Conservation (phyloP, 2,797 vertebrate species). For the Odontamblyopus rebecca region DNA sequence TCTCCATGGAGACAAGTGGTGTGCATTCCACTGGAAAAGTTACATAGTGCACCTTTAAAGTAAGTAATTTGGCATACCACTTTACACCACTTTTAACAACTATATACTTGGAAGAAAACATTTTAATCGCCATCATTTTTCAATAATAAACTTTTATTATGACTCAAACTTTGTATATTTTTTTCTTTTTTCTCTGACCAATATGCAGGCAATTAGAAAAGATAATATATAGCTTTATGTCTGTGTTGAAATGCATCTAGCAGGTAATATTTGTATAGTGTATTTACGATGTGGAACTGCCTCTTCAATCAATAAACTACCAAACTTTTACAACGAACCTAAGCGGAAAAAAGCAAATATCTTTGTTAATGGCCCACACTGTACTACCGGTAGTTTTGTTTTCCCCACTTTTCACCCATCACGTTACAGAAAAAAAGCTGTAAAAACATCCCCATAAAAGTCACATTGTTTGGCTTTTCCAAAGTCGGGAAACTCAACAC, state of each 20-base stretch:
- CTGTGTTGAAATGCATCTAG: background rate
- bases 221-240: background rate
- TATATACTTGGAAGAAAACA: background rate
- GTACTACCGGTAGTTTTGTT: constrained; percentile 9
- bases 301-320: background rate
- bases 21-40: too few species aligned
- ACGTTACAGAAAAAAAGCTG: constrained; percentile 3
- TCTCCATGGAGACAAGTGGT: too few species aligned
- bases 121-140: background rate
- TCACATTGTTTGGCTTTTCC: constrained; percentile 10
- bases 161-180: background rate
- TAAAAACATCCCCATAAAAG: constrained; percentile 14
- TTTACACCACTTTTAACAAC: background rate
- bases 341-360: constrained; percentile 8
- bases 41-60: too few species aligned
- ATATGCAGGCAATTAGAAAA: too few species aligned
- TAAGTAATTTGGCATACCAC: too few species aligned
- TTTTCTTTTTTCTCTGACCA: background rate
- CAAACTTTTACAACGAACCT: background rate
- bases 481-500: constrained; percentile 1
- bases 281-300: background rate
- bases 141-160: background rate
- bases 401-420: constrained; percentile 8
- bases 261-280: background rate
- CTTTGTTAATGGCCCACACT: constrained; percentile 4